Conservation (phyloP, 53 echinoderm and acorn worm genomes). For the Echinometra lucunter region DNA sequence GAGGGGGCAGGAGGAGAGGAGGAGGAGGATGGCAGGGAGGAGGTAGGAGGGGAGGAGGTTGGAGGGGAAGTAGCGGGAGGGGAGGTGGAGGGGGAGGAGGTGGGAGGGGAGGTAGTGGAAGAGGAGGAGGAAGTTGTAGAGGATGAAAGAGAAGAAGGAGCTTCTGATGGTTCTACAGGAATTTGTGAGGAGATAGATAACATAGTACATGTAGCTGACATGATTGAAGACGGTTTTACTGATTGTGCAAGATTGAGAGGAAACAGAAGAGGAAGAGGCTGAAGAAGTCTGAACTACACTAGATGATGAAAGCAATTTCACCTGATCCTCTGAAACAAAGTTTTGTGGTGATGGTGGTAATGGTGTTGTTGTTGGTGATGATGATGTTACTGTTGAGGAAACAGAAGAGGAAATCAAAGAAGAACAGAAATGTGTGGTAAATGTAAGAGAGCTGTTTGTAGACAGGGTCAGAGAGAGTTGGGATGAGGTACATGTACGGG, state of each 20-base stretch:
- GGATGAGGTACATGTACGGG: not conserved
- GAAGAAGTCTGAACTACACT: not conserved
- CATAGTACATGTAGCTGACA: not conserved
- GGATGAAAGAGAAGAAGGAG: not conserved
- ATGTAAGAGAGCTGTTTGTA: not conserved
- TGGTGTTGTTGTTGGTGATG: not conserved
- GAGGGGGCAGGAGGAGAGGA: not conserved
- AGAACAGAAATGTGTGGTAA: constrained; percentile 17
- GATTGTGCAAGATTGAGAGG: not conserved
- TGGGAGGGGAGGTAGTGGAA: not conserved
- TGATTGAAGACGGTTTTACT: not conserved
- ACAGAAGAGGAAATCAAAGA: not conserved
- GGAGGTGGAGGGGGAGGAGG: not conserved
- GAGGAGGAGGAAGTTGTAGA: not conserved
- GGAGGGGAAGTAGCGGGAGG: not conserved
- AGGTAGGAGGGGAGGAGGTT: not conserved
- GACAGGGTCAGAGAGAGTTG: not conserved
- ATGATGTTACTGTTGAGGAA: not conserved
- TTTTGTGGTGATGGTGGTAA: not conserved
- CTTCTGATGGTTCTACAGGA: not conserved
- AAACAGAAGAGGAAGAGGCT: not conserved
- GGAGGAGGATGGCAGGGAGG: not conserved
- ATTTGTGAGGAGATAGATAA: not conserved
- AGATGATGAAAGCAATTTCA: not conserved
- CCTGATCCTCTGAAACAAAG: not conserved